A percentile compares a stretch with the other conserved stretches of the same genome.
These are phyloP conservation scores for Drosophila pectinifera DNA, from an alignment of 1,140 invertebrate genomes.

Conservation along the genomic window DNA sequence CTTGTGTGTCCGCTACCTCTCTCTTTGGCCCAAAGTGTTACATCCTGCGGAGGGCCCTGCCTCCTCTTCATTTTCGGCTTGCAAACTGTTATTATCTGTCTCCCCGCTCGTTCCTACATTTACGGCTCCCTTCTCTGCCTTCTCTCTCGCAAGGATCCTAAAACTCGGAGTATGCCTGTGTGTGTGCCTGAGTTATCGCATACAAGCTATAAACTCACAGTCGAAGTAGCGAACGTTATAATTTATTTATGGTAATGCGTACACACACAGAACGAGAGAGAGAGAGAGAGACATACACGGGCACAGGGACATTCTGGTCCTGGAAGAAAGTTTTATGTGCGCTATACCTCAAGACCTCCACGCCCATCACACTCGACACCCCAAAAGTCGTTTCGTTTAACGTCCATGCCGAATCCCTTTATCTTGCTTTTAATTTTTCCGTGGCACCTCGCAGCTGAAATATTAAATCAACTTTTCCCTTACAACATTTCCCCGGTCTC, in stretches of 20 bases:
- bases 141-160: conserved; percentile 17
- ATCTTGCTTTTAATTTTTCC: conserved; percentile 79
- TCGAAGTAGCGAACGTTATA: conserved; percentile 78
- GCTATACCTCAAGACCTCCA: conserved; percentile 21
- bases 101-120: conserved; percentile 53
- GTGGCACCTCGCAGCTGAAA: conserved; percentile 65
- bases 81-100: conserved; percentile 78
- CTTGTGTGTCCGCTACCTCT: conserved; percentile 18
- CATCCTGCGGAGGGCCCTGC: conserved; percentile 18
- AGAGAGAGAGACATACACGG: not conserved
- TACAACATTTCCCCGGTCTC: conserved; percentile 27
- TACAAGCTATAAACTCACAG: conserved; percentile 77
- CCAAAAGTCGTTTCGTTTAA: conserved; percentile 75
- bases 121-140: conserved; percentile 12
- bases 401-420: conserved; percentile 73
- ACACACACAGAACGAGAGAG: conserved; percentile 26
- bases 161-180: conserved; percentile 21
- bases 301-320: conserved; percentile 19
- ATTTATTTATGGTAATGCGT: conserved; percentile 83
- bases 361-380: conserved; percentile 5
- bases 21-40: conserved; percentile 26
- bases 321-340: conserved; percentile 65
- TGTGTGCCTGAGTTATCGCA: conserved; percentile 66
- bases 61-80: conserved; percentile 57
- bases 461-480: conserved; percentile 72